These are phyloP conservation scores for Psophia crepitans DNA, from an alignment of 2,113 vertebrate species.

Conservation along the genomic window DNA sequence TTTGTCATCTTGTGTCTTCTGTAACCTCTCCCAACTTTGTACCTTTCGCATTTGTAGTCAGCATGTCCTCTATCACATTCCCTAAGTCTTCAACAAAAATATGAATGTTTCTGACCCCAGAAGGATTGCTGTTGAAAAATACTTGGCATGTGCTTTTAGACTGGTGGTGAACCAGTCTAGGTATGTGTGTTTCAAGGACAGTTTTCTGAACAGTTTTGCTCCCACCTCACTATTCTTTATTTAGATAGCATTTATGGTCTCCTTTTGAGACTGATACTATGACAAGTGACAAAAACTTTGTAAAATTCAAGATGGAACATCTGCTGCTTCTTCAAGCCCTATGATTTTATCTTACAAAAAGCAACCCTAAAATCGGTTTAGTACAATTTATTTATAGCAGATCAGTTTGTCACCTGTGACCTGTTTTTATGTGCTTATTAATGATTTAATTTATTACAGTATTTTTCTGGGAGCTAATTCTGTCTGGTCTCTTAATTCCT, in stretches of 20 bases:
- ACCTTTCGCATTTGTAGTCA: not conserved
- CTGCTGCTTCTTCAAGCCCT: not conserved
- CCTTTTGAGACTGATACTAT: not conserved
- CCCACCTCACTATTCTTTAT: not conserved
- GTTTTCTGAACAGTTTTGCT: not conserved
- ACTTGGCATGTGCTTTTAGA: not conserved
- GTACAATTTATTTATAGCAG: not conserved
- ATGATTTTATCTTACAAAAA: not conserved
- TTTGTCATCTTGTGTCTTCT: not conserved
- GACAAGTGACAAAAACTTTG: not conserved
- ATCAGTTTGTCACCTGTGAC: not conserved
- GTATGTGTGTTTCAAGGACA: not conserved
- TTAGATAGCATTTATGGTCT: not conserved
- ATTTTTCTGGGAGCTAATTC: not conserved
- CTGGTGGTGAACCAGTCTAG: not conserved
- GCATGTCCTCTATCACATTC: not conserved
- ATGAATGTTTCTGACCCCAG: not conserved
- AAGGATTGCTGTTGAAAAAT: not conserved
- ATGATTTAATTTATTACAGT: not conserved
- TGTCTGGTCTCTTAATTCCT: not conserved
- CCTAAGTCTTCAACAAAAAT: not conserved
- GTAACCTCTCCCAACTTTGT: not conserved
- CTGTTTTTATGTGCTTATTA: not conserved
- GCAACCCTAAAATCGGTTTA: not conserved
- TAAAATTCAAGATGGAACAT: not conserved